Base-by-base conservation (phyloP, 2,888 invertebrate genomes). In the Lacanobia oleracea region DNA sequence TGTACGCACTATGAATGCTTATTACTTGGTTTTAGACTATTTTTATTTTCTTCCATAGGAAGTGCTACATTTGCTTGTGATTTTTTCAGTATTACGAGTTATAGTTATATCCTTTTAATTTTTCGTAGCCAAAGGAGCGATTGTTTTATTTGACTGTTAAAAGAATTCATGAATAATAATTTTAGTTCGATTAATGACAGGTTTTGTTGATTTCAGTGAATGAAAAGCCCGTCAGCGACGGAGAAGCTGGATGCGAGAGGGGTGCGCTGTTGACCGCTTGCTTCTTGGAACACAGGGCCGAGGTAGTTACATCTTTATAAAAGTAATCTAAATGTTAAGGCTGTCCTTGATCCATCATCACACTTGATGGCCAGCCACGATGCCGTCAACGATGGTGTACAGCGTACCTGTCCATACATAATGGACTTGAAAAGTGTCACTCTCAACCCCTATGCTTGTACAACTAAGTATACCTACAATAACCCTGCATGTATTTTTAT, bases 181-280 rank as follows among this genome's bases (percentile, higher is more conserved):
- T 48, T 18, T 48, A 18, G 6, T n/a, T 40, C 8, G 10, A 12
- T 16, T 43, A 12, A 57, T 64, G 27, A 37, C 21, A 53, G 54
- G 12, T 45, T 59, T n/a, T 53, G 10, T n/a, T 68, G n/a, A 43
- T 80, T 70, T 43, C 81, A 87, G 88, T 88, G 3, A 86, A 86
- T 43, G 76, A 84, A 3, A 72, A 88, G 70, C 45, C 84, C 16
- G 91, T 91, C 0, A 78, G 72, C 18, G 92, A 92, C 21, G 90
- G 88, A 3, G 86, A 84, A 1, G 88, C 89, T 50, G 91, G 91
- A 2, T 92, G 92, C 56, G 90, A 92, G 18, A 85, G 91, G 61
- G 89, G 89, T 1, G 81, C 83, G 27, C 78, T 90, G 23, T 54
- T 92, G 9, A 53, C 81, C 0, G 50, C 74, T 53, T 86, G 86